Conservation (phyloP, 2,888 invertebrate species). For the Hypercompe scribonia region DNA sequence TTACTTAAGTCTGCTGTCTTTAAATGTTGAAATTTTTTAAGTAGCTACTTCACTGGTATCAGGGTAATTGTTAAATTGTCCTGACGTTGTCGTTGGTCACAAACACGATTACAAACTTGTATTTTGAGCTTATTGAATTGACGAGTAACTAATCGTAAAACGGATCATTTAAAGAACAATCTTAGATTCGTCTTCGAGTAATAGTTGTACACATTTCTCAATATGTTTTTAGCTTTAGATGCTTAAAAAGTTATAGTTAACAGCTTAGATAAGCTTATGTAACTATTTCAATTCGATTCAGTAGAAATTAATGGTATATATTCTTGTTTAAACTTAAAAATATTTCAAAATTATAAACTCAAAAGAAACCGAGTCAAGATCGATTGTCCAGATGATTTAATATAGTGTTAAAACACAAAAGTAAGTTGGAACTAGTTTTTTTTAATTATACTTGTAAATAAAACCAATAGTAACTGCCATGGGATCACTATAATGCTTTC, state of each 20-base stretch:
- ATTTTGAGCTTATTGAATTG: too few relatives aligned
- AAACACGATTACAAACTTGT: too few relatives aligned
- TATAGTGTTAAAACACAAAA: background rate
- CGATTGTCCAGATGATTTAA: background rate
- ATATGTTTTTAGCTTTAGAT: background rate
- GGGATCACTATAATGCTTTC: constrained; percentile 66
- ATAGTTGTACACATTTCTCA: background rate
- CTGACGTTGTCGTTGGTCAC: too few relatives aligned
- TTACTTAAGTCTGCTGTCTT: too few relatives aligned
- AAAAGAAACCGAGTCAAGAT: background rate
- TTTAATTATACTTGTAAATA: constrained; percentile 33
- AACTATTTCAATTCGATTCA: background rate
- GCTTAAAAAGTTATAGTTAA: background rate
- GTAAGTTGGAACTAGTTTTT: background rate
- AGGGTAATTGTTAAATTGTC: too few relatives aligned
- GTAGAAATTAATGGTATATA: background rate
- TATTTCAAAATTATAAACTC: background rate
- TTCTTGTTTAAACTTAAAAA: background rate
- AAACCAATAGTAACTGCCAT: constrained; percentile 58
- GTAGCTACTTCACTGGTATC: too few relatives aligned
- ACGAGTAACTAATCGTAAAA: too few relatives aligned
- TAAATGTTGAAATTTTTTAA: background rate
- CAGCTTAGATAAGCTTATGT: background rate
- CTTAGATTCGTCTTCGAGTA: too few relatives aligned
- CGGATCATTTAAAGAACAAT: too few relatives aligned